These are phyloP conservation scores for Teleogryllus oceanicus DNA, from an alignment of 2,888 invertebrate genomes.

Conservation along the genomic window DNA sequence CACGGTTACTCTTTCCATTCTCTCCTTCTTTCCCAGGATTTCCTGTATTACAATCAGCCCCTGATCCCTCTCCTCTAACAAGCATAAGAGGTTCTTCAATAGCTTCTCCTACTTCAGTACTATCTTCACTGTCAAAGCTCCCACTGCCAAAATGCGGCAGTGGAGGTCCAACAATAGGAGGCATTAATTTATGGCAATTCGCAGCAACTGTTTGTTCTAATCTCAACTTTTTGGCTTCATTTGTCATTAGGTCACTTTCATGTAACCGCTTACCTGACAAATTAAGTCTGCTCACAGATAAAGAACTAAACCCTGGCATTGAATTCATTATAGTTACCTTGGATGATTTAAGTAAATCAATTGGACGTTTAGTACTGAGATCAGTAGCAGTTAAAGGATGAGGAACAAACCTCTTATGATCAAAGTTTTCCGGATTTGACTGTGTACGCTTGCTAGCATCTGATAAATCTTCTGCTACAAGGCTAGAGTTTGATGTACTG, in stretches of 20 bases:
- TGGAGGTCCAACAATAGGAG: background rate
- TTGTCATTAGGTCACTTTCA: background rate
- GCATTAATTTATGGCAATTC: background rate
- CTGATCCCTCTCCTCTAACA: constrained; percentile 69
- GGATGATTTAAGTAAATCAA: background rate
- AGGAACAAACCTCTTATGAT: background rate
- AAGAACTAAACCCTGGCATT: background rate
- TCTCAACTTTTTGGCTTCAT: constrained; percentile 18
- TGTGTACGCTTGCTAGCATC: background rate
- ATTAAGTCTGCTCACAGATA: background rate
- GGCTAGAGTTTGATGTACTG: background rate
- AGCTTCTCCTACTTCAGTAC: constrained; percentile 57
- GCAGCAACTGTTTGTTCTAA: background rate
- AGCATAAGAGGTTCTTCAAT: constrained; percentile 70
- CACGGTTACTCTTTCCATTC: background rate
- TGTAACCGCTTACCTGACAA: background rate
- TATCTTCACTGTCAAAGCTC: constrained; percentile 2
- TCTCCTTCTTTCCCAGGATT: constrained; percentile 52
- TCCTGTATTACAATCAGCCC: constrained; percentile 69
- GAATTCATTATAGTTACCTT: background rate
- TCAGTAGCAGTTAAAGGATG: constrained; percentile 29
- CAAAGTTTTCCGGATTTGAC: background rate
- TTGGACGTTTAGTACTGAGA: constrained; percentile 30
- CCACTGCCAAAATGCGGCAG: background rate
- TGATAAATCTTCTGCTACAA: constrained; percentile 8